Base-by-base conservation (phyloP, 64 coral and sea anemone genomes). In the Pachyseris speciosa region DNA sequence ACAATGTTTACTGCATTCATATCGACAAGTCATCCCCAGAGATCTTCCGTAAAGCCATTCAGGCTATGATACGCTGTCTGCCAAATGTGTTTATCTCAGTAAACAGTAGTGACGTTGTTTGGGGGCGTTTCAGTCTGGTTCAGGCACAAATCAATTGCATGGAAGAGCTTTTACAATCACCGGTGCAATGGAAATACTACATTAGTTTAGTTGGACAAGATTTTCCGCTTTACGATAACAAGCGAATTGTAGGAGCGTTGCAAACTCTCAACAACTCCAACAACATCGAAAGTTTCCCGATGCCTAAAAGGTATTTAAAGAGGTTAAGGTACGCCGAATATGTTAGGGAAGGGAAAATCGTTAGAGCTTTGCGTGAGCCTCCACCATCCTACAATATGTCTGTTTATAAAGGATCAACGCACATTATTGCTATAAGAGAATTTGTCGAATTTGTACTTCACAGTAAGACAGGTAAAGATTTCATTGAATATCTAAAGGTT, bases 1-100 rank as follows among this genome's bases (percentile, higher is more conserved):
- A 85, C 19, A 85, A 85, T 68, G 53, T 66, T 64, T 85, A 66
- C 20, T 85, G 83, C 33, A 67, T 85, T 43, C 83, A 85, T 58
- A 67, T 85, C 63, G 83, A 85, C 63, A 37, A 43, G 58, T 32
- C 29, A 68, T 37, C 83, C 1, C 12, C 34, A 22, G 37, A 1
- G 34, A 17, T 10, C 1, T 85, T 85, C 17, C 43, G 31, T 12
- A 19, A 64, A 33, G 60, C 83, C n/a, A 49, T 85, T 43, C 20
- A 37, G 34, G 37, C 31, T 1, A 85, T 40, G 36, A 85, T 85
- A 37, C 37, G 37, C 37, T 85, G 83, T 85, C 36, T 85, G 2
- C 83, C 83, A 9, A 85, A 85, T 67, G 83, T 85, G 19, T 66
- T 85, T 68, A 67, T 85, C 7, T 53, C 83, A 66, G 20, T 30